Base-by-base conservation (phyloP, 2,113 vertebrate species). In the Xenus cinereus region DNA sequence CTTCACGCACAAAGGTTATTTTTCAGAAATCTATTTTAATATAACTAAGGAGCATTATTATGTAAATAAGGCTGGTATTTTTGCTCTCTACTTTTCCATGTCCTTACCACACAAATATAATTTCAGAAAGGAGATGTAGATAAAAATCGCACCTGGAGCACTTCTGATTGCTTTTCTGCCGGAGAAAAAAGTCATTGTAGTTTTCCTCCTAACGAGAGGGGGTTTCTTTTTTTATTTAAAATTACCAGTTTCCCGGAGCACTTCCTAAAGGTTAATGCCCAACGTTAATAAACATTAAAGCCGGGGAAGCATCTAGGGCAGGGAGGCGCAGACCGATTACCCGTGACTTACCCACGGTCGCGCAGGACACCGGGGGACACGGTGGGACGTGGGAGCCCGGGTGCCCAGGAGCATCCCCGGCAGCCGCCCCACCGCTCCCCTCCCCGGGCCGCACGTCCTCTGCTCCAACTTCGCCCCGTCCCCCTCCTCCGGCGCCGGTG, bases 281-380 rank as follows among this genome's bases (percentile, higher is more conserved):
- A 5, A 10, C 32, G 20, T 32, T 64, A 50, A 48, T 4, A 5
- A 43, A 35, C 32, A 6, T 7, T 12, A 24, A 39, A 39, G 28
- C 83, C 1, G 68, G 3, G 51, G 72, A 23, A 43, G 56, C 45
- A 43, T 2, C 62, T 5, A 2, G 82, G 62, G 3, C 93, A n/a
- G 21, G 17, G 19, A 27, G 41, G 51, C 54, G 39, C 46, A 0
- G 20, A 1, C 9, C 9, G 35, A 9, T 32, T 6, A 26, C 0
- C 84, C 39, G 22, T 3, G 68, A 28, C 33, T 75, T 15, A 10
- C 1, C 37, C 73, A 14, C 20, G 50, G 26, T 9, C 82, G 39
- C 53, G 48, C 43, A 41, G 48, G 56, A 20, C 45, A 7, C 51
- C 9, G 1, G 51, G 76, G 32, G 2, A 60, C 39, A 13, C 33